These are phyloP conservation scores for Tor tambroides DNA, from an alignment of 2,113 vertebrate species.

Conservation along the genomic window DNA sequence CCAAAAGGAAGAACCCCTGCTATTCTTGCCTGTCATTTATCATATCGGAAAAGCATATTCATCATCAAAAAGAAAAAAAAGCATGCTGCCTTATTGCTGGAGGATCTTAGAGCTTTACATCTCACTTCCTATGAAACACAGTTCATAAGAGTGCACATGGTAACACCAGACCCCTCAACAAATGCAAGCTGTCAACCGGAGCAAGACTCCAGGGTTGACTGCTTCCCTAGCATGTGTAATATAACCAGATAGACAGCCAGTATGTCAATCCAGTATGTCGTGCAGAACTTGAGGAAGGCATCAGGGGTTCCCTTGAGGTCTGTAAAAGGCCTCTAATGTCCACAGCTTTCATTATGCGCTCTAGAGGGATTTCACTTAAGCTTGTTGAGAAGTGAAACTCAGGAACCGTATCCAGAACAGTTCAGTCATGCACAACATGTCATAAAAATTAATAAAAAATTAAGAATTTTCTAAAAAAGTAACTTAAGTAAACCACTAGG, in stretches of 20 bases:
- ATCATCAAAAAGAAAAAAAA: not conserved
- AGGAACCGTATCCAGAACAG: not conserved
- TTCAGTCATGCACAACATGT: not conserved
- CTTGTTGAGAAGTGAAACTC: not conserved
- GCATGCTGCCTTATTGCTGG: not conserved
- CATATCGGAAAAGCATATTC: not conserved
- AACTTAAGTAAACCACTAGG: not conserved
- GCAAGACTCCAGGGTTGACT: constrained; percentile 71
- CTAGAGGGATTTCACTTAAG: constrained; percentile 33
- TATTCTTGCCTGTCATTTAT: constrained; percentile 21
- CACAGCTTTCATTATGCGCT: constrained; percentile 25
- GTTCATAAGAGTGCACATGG: not conserved
- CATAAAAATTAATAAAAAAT: not conserved
- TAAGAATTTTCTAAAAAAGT: not conserved
- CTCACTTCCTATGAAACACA: constrained; percentile 5
- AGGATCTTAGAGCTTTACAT: not conserved
- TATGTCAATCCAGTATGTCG: constrained; percentile 67
- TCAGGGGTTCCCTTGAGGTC: constrained; percentile 57
- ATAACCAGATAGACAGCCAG: constrained; percentile 65
- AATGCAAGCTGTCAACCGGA: constrained; percentile 39
- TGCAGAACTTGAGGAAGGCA: constrained; percentile 54
- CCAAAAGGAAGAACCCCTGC: not conserved
- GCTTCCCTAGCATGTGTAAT: constrained; percentile 63
- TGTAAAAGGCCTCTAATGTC: constrained; percentile 26
- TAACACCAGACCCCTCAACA: constrained; percentile 61